A percentile compares a stretch with the other conserved stretches of the same genome.
These are phyloP conservation scores for Ceuthmochares aereus DNA, from an alignment of 2,113 vertebrate species.

Conservation along the genomic window DNA sequence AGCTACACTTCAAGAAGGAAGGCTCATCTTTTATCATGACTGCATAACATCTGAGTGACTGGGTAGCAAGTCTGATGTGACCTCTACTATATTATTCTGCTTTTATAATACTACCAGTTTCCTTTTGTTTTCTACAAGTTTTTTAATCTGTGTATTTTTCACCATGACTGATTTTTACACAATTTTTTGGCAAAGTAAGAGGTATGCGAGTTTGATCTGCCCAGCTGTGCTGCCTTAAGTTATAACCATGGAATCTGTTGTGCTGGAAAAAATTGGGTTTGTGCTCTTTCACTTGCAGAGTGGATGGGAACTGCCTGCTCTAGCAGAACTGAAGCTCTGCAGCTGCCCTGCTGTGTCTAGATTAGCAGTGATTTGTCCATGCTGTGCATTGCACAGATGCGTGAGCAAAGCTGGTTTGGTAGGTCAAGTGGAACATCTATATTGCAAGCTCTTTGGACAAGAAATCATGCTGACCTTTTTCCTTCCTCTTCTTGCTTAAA, in stretches of 20 bases:
- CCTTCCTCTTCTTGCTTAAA: neutral
- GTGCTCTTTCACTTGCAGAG: neutral
- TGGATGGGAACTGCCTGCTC: neutral
- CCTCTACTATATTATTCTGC: neutral
- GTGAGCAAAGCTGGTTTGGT: fast-evolving
- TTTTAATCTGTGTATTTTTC: neutral
- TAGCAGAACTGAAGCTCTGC: neutral
- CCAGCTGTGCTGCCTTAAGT: neutral
- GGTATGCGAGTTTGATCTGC: neutral
- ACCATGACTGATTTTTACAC: neutral
- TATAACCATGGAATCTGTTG: neutral
- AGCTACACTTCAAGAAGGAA: neutral
- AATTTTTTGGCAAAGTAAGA: neutral
- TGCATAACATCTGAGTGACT: fast-evolving
- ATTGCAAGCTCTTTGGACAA: neutral
- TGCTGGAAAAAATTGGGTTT: neutral
- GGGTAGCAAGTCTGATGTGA: neutral
- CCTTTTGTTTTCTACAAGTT: neutral
- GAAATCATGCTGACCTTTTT: neutral
- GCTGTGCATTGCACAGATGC: fast-evolving
- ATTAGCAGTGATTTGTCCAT: neutral
- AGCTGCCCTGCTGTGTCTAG: neutral
- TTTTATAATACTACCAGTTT: neutral
- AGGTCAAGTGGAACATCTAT: neutral
- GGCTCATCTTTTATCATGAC: neutral